These are phyloP conservation scores for Aurelia coerulea DNA, from an alignment of 30 jellyfish, hydroid and myxozoan species.

Conservation along the genomic window DNA sequence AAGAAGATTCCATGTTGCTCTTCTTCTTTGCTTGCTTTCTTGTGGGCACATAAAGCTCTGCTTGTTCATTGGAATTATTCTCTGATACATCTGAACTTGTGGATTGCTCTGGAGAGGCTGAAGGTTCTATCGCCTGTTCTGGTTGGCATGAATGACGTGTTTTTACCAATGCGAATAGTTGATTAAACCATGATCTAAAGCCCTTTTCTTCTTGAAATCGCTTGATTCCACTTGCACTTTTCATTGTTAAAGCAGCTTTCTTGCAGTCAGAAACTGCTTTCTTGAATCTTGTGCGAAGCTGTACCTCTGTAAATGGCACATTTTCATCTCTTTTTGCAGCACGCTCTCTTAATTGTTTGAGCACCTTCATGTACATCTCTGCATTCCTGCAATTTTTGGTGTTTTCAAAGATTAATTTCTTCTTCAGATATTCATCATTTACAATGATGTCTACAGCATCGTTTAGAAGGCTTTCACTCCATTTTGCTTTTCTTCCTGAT, in stretches of 20 bases:
- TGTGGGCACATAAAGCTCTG: constrained; percentile 22
- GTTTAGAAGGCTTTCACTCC: constrained; percentile 25
- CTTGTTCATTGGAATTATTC: neutral
- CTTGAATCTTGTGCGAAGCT: constrained; percentile 33
- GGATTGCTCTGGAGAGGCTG: constrained; percentile 16
- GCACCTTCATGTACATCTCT: constrained; percentile 10
- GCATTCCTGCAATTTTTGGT: constrained; percentile 35
- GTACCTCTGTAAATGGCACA: constrained; percentile 7
- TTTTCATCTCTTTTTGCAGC: constrained; percentile 30
- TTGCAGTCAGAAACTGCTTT: constrained; percentile 36
- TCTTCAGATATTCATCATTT: constrained; percentile 12
- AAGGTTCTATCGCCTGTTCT: constrained; percentile 62
- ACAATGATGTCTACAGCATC: constrained; percentile 30
- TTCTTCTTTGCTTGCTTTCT: constrained; percentile 6
- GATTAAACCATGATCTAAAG: constrained; percentile 38
- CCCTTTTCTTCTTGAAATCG: constrained; percentile 22
- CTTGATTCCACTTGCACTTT: constrained; percentile 44
- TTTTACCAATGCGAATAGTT: constrained; percentile 3
- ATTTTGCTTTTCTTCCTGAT: constrained; percentile 20
- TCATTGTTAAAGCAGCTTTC: constrained; percentile 46
- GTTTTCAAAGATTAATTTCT: constrained; percentile 28
- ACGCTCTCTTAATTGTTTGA: constrained; percentile 17
- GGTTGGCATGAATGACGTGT: constrained; percentile 57
- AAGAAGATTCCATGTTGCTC: constrained; percentile 8
- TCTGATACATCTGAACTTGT: constrained; percentile 11